Evolutionary conservation across 2,888 invertebrate genomes (phyloP).

Genomic region (Lithodes maja): DNA sequence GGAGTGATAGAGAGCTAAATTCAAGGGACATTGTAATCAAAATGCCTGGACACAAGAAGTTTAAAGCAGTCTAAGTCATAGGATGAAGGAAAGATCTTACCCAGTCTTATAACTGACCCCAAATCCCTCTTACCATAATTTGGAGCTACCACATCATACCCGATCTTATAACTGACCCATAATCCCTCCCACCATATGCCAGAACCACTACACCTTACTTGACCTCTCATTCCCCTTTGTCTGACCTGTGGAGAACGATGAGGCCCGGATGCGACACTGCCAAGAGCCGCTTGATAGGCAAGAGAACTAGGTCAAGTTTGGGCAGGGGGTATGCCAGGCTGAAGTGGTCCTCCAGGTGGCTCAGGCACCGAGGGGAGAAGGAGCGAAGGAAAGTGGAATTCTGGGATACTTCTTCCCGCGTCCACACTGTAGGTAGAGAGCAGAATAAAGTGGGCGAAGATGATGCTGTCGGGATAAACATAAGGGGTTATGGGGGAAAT

Average conservation of each 20-base stretch:
- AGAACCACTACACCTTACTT: too few relatives aligned
- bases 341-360: background rate
- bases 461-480: background rate
- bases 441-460: background rate
- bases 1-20: too few relatives aligned
- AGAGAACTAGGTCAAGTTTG: background rate
- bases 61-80: too few relatives aligned
- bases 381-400: background rate
- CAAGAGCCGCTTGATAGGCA: background rate
- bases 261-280: conserved; percentile 7
- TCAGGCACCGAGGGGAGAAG: background rate
- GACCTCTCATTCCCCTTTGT: too few relatives aligned
- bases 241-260: background rate
- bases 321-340: conserved; percentile 4
- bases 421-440: background rate
- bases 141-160: too few relatives aligned
- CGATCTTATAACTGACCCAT: too few relatives aligned
- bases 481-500: background rate
- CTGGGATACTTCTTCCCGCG: background rate
- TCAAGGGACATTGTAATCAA: too few relatives aligned
- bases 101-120: too few relatives aligned
- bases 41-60: too few relatives aligned
- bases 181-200: too few relatives aligned
- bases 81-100: too few relatives aligned
- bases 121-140: too few relatives aligned